A percentile compares a stretch with the other conserved stretches of the same genome.
Conservation (phyloP, 2,888 invertebrate species). For the Chaetogeoica ovagalla region DNA sequence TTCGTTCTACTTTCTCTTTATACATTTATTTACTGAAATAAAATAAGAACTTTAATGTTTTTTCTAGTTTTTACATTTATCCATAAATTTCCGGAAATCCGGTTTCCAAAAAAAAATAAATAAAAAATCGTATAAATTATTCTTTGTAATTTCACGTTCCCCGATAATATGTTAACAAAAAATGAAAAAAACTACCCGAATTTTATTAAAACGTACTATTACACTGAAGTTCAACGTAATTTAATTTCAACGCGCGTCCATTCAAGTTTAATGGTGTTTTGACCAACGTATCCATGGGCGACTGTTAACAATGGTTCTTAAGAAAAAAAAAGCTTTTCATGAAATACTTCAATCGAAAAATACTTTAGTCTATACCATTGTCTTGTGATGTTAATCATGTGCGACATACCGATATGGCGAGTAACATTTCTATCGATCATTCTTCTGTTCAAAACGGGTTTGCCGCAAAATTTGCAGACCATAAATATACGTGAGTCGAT, state of each 20-base stretch:
- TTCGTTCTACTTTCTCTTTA: no score
- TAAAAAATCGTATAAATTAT: no score
- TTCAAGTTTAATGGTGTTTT: constrained; percentile 51
- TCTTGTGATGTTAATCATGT: neutral
- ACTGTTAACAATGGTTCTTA: constrained; percentile 37
- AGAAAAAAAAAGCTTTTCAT: constrained; percentile 10
- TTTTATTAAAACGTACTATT: neutral
- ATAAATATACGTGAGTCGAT: constrained; percentile 43
- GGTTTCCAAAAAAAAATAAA: no score
- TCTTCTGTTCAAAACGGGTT: neutral
- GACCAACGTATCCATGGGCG: constrained; percentile 45
- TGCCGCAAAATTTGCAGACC: constrained; percentile 38
- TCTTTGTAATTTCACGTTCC: no score
- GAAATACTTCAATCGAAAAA: neutral
- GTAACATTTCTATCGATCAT: neutral
- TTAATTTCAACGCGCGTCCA: constrained; percentile 21
- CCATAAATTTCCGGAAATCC: no score
- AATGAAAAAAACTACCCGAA: neutral
- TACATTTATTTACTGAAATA: no score
- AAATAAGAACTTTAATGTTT: no score
- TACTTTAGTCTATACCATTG: constrained; percentile 8
- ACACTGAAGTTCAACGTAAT: neutral
- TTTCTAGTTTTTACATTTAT: no score
- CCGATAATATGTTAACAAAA: neutral
- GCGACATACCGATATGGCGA: neutral